These are phyloP conservation scores for Drosophila parvula DNA, from an alignment of 1,140 invertebrate species.

Conservation along the genomic window DNA sequence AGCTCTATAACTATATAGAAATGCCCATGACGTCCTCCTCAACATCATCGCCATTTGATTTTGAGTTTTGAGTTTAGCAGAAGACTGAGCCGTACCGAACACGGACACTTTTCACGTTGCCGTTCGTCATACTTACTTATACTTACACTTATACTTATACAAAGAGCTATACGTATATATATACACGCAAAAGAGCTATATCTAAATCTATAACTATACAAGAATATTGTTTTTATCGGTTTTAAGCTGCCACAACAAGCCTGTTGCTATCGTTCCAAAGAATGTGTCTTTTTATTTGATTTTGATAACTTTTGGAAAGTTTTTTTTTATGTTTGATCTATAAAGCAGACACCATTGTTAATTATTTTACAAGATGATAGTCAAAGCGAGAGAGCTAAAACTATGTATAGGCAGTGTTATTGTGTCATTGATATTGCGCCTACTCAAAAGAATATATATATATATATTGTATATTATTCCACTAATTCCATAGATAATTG, in stretches of 20 bases:
- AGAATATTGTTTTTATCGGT: conserved; percentile 55
- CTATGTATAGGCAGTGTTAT: conserved; percentile 55
- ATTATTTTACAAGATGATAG: conserved; percentile 61
- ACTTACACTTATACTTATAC: conserved; percentile 41
- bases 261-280: conserved; percentile 71
- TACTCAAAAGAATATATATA: conserved; percentile 47
- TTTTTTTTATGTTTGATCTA: conserved; percentile 57
- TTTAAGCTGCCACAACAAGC: conserved; percentile 48
- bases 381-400: conserved; percentile 54
- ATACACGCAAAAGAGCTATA: conserved; percentile 9
- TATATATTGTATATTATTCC: conserved; percentile 60
- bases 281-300: conserved; percentile 51
- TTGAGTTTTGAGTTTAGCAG: conserved; percentile 78
- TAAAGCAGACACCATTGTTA: conserved; percentile 58
- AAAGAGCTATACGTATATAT: conserved; percentile 17
- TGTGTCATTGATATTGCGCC: conserved; percentile 68
- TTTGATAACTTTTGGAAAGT: conserved; percentile 36
- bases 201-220: conserved; percentile 46
- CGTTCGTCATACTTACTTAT: conserved; percentile 76
- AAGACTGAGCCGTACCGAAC: conserved; percentile 72
- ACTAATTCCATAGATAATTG: conserved; percentile 59
- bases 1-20: conserved; percentile 1
- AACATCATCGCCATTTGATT: conserved; percentile 49
- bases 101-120: conserved; percentile 78
- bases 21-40: conserved; percentile 45